phyloP scores from a whole-genome alignment of 2,113 vertebrate genomes.

The Nerophis ophidion region DNA sequence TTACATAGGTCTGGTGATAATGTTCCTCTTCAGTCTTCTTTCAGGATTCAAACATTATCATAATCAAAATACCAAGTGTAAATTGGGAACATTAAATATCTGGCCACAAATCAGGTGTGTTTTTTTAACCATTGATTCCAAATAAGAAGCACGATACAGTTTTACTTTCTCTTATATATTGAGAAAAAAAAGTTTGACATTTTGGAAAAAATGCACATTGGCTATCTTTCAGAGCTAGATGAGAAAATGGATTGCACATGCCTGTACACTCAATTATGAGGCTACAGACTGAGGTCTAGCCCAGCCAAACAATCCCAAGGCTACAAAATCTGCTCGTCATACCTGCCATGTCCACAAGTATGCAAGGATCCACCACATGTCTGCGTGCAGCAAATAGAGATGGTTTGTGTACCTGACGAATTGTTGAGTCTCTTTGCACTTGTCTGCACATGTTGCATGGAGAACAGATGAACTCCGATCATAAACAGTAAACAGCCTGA shows the following conservation, averaged over 20 bases:
- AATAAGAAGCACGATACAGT: not conserved
- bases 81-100: slow-evolving; percentile 5
- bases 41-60: too few relatives aligned
- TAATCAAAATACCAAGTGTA: not conserved
- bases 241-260: slow-evolving; percentile 6
- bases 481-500: not conserved
- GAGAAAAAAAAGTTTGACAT: not conserved
- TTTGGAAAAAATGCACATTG: not conserved
- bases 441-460: not conserved
- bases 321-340: slow-evolving; percentile 7
- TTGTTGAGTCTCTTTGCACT: slow-evolving; percentile 10
- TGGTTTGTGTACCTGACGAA: slow-evolving; percentile 1
- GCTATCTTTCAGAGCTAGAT: not conserved
- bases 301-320: not conserved
- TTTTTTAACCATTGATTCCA: slow-evolving; percentile 12
- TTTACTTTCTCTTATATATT: not conserved
- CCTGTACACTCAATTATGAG: not conserved
- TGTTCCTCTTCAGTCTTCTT: too few relatives aligned
- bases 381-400: not conserved
- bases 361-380: slow-evolving; percentile 2
- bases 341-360: slow-evolving; percentile 6
- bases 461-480: not conserved
- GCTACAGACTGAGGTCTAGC: not conserved
- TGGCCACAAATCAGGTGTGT: slow-evolving; percentile 4
- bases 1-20: too few relatives aligned